Percentiles rank a stretch among this genome's conserved stretches.
phyloP scores from a whole-genome alignment of 2,797 vertebrate species.

The Phrynocephalus forsythii region DNA sequence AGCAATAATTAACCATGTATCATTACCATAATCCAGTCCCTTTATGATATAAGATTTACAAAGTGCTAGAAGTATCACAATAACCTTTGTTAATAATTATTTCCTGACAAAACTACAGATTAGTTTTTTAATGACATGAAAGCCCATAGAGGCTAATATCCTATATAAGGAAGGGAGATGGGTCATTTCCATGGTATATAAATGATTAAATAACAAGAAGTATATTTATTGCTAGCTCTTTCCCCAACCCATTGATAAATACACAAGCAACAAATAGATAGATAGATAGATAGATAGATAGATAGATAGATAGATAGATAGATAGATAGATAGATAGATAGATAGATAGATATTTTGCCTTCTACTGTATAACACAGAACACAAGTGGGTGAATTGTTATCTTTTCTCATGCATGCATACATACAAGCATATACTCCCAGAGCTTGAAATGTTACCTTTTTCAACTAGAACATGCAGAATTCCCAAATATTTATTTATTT shows the following conservation, averaged over 20 bases:
- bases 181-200: not conserved
- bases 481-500: too few species aligned
- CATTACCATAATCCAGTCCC: slow-evolving; percentile 46
- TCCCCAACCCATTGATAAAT: not conserved
- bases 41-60: slow-evolving; percentile 49
- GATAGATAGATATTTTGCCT: not conserved
- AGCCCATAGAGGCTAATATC: not conserved
- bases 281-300: not conserved
- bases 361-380: not conserved
- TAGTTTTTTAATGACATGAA: slow-evolving; percentile 25
- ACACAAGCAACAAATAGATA: not conserved
- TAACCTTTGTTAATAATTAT: slow-evolving; percentile 37
- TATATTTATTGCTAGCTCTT: not conserved
- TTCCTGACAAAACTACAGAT: slow-evolving; percentile 36
- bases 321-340: not conserved
- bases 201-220: not conserved
- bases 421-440: not conserved
- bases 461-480: not conserved
- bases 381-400: not conserved
- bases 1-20: slow-evolving; percentile 74
- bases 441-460: not conserved
- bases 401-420: not conserved
- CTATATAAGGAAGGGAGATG: not conserved
- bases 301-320: not conserved
- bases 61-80: slow-evolving; percentile 28